phyloP scores from a whole-genome alignment of 2,888 invertebrate species.

The Meganola albula region DNA sequence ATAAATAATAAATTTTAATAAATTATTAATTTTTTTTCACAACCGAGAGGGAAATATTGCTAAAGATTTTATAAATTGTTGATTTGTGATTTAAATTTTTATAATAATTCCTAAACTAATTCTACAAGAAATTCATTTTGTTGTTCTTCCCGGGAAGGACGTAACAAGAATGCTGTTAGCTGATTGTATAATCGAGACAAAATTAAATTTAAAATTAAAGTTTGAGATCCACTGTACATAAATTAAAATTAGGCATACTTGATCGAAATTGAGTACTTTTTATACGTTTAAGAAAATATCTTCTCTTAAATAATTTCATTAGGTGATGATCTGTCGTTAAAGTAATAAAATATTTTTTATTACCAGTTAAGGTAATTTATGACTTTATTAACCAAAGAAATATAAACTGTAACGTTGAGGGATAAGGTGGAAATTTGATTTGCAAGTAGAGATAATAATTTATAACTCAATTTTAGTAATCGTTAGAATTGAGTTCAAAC shows the following conservation, averaged over 20 bases:
- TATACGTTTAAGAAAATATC: constrained; percentile 23
- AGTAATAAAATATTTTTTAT: constrained; percentile 29
- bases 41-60: too few species aligned
- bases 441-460: constrained; percentile 12
- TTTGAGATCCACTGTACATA: constrained; percentile 21
- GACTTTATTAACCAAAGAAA: constrained; percentile 8
- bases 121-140: too few species aligned
- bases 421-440: not conserved
- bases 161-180: too few species aligned
- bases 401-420: not conserved
- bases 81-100: too few species aligned
- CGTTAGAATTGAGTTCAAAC: constrained; percentile 27
- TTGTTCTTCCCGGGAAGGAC: too few species aligned
- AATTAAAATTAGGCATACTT: constrained; percentile 22
- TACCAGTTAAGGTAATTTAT: constrained; percentile 27
- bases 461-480: constrained; percentile 29
- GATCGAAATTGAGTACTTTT: constrained; percentile 25
- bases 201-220: too few species aligned
- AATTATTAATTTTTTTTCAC: too few species aligned
- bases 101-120: too few species aligned
- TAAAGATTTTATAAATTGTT: too few species aligned
- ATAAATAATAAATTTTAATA: too few species aligned
- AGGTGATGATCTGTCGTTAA: constrained; percentile 33
- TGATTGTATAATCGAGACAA: too few species aligned
- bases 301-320: constrained; percentile 28